Conservation (phyloP, 2,797 vertebrate species). For the Microctenopoma stevenorrisi region DNA sequence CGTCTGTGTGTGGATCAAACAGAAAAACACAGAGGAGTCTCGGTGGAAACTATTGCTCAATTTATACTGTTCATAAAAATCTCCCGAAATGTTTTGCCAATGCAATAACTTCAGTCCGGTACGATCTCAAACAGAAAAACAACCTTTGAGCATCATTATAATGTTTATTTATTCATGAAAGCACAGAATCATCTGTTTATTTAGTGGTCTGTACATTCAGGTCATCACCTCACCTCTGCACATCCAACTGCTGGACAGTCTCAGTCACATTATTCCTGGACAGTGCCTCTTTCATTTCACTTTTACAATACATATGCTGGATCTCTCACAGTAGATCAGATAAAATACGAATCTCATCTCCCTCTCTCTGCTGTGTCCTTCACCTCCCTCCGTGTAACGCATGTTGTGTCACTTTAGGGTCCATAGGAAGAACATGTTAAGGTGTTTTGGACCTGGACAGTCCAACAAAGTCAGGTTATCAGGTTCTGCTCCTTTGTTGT, state of each 20-base stretch:
- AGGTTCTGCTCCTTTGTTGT: slow-evolving; percentile 7
- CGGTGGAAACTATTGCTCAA: slow-evolving; percentile 56
- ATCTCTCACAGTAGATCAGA: slow-evolving; percentile 35
- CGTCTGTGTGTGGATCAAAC: background rate
- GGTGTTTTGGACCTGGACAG: slow-evolving; percentile 5
- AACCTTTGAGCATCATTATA: slow-evolving; percentile 41
- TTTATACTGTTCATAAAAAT: slow-evolving; percentile 53
- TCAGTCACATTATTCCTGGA: slow-evolving; percentile 28
- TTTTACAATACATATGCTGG: slow-evolving; percentile 24
- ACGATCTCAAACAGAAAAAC: slow-evolving; percentile 31
- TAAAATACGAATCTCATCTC: slow-evolving; percentile 20
- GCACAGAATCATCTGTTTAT: slow-evolving; percentile 42
- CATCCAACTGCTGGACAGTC: slow-evolving; percentile 11
- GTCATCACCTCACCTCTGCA: slow-evolving; percentile 29
- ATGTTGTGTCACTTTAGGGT: slow-evolving; percentile 3
- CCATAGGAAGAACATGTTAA: slow-evolving; percentile 11
- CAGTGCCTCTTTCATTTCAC: background rate
- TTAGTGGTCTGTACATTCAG: slow-evolving; percentile 38
- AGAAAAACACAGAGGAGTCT: slow-evolving; percentile 30
- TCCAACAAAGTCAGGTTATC: slow-evolving; percentile 2
- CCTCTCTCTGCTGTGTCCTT: background rate
- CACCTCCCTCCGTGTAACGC: background rate
- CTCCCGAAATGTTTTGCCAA: slow-evolving; percentile 32
- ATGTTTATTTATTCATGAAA: slow-evolving; percentile 44
- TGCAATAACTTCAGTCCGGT: slow-evolving; percentile 29